Base-by-base conservation (phyloP, 2,797 vertebrate species). In the Lates japonicus region DNA sequence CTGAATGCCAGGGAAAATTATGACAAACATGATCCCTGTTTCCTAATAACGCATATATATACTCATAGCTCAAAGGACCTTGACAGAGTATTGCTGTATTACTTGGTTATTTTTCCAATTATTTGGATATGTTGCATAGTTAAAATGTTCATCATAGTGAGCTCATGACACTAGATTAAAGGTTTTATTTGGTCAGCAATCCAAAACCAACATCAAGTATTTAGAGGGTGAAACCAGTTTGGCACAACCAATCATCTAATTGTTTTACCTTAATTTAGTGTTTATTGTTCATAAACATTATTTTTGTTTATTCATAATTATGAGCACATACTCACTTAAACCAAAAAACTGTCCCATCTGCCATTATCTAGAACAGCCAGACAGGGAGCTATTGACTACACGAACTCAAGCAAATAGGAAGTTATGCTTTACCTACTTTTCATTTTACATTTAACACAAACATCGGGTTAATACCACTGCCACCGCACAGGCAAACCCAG, bases 1-100 rank as follows among this genome's bases (percentile, higher is more conserved):
- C 78, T 86, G 33, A 83, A 83, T 64, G 69, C 78, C 72, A 87
- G n/a, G 74, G 76, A 70, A 76, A 72, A 76, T 65, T 20, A 25
- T 2, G 46, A 39, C 25, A n/a, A 22, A 49, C n/a, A 31, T n/a
- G 41, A 83, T 67, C 48, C 5, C 33, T 13, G 29, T 65, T 49
- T 64, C n/a, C 49, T 42, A 69, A 48, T 29, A 55, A 46, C 10
- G 44, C 31, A 17, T 54, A 2, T 22, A 7, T n/a, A 22, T 41
- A 54, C 37, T 11, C 20, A 19, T 42, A 42, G 62, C 7, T 60
- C 0, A 58, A 69, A 59, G 49, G 14, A 37, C 33, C 20, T 37
- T 7, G 49, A 49, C 16, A 25, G n/a, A 62, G 35, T 41, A 25
- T n/a, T 60, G 5, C 8, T 1, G 25, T 46, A 37, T 25, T 29